A percentile compares a stretch with the other conserved stretches of the same genome.
These are phyloP conservation scores for Engraulis encrasicolus DNA, from an alignment of 2,113 vertebrate species.

Conservation along the genomic window DNA sequence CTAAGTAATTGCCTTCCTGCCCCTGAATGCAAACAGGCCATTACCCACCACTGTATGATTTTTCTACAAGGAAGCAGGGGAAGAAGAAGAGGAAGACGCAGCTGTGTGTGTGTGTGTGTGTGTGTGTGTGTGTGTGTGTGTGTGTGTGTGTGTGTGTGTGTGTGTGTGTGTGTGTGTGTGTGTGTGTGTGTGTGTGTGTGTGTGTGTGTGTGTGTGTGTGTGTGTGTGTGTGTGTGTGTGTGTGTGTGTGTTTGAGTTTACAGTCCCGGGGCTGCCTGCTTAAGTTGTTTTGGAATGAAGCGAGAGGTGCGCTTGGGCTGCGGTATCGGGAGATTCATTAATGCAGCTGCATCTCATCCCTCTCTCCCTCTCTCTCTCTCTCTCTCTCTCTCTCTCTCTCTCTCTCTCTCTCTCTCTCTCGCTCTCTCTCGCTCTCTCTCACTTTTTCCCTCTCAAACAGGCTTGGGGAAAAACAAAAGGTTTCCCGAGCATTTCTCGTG, in stretches of 20 bases:
- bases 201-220: no score
- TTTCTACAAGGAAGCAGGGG: conserved; percentile 48
- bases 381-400: no score
- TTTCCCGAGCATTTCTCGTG: background rate
- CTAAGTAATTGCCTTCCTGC: conserved; percentile 67
- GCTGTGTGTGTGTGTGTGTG: no score
- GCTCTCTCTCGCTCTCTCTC: no score
- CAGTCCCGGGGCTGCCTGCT: conserved; percentile 51
- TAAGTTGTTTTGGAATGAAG: conserved; percentile 52
- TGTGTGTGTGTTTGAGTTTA: no score
- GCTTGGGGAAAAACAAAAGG: background rate
- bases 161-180: no score
- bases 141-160: no score
- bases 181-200: no score
- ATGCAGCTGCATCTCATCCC: conserved; percentile 46
- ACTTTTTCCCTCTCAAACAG: background rate
- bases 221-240: no score
- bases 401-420: no score
- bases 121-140: no score
- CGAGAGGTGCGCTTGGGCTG: conserved; percentile 17
- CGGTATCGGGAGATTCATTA: conserved; percentile 44
- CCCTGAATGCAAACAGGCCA: conserved; percentile 65
- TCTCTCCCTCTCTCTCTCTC: no score
- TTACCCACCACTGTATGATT: conserved; percentile 65
- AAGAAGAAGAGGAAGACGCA: background rate